phyloP scores from a whole-genome alignment of 2,113 vertebrate genomes.

The Apteryx owenii region DNA sequence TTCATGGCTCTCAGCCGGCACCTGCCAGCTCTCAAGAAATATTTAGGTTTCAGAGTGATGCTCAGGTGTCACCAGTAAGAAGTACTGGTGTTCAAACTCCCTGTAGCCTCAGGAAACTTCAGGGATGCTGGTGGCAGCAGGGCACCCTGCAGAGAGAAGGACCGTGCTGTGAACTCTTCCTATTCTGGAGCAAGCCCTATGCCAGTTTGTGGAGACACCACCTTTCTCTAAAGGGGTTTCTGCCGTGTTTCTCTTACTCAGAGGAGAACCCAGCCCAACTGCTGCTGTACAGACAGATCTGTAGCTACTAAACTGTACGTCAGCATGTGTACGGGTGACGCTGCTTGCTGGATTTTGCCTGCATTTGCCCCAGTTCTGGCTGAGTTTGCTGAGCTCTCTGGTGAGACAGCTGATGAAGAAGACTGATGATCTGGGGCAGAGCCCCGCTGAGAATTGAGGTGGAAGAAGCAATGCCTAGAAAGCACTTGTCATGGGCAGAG shows the following conservation, averaged over 20 bases:
- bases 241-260: background rate
- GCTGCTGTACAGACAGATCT: background rate
- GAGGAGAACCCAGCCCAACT: background rate
- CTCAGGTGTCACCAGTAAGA: background rate
- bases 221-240: background rate
- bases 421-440: background rate
- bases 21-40: background rate
- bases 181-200: background rate
- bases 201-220: background rate
- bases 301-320: background rate
- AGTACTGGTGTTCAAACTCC: background rate
- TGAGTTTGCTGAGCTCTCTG: background rate
- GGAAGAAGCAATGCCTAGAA: background rate
- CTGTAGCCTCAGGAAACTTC: background rate
- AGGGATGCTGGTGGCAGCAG: background rate
- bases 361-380: background rate
- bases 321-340: rapidly evolving
- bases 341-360: background rate
- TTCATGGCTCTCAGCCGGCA: background rate
- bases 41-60: background rate
- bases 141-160: background rate
- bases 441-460: background rate
- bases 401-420: background rate
- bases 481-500: background rate
- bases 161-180: background rate